Percentiles rank a stretch among this genome's conserved stretches.
Conservation (phyloP, 2,113 vertebrate species). For the Menura novaehollandiae region DNA sequence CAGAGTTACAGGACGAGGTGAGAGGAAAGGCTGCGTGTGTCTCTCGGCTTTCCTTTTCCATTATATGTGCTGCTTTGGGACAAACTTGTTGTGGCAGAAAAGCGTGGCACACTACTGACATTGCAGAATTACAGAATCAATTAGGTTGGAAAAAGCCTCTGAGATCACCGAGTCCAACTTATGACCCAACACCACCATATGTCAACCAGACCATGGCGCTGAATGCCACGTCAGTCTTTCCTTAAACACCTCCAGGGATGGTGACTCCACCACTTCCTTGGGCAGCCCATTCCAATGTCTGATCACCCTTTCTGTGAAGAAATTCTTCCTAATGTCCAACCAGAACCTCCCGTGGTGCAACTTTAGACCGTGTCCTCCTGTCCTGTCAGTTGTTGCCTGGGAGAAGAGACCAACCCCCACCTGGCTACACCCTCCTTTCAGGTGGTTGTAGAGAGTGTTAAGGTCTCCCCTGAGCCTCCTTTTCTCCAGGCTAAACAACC, state of each 20-base stretch:
- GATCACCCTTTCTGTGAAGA: no score
- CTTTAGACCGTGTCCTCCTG: no score
- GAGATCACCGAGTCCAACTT: background rate
- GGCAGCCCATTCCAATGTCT: background rate
- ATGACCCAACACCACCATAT: background rate
- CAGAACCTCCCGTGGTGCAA: background rate
- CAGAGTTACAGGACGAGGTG: rapidly evolving
- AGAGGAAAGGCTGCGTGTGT: background rate
- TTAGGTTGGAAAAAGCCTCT: background rate
- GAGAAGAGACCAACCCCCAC: background rate
- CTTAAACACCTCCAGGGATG: no score
- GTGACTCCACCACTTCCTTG: background rate
- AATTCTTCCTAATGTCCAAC: background rate
- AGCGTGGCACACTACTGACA: rapidly evolving
- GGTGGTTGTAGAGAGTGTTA: rapidly evolving
- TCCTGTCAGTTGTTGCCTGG: background rate
- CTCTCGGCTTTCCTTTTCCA: rapidly evolving
- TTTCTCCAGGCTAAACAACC: background rate
- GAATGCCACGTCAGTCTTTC: background rate
- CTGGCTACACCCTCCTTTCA: background rate
- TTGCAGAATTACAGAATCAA: no score
- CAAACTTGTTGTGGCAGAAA: background rate
- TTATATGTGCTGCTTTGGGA: background rate
- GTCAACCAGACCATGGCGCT: background rate
- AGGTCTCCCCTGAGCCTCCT: background rate